Conservation (phyloP, 2,113 vertebrate species). For the Percopsis transmontana region DNA sequence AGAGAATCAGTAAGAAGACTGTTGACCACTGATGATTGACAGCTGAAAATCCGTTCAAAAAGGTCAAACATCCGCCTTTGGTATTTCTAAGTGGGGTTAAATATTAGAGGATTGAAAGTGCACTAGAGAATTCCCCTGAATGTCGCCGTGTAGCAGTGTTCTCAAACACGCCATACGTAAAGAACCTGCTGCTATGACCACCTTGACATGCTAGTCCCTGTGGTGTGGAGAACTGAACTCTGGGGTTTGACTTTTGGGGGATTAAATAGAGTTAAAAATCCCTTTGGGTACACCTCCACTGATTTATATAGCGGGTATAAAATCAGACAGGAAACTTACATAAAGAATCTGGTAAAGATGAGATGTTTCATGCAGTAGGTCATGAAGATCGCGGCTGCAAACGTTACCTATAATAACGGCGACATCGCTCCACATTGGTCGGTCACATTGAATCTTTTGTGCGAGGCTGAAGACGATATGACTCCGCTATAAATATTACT, state of each 20-base stretch:
- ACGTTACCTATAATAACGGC: too few species aligned
- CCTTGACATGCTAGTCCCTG: too few species aligned
- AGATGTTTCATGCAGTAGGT: constrained; percentile 48
- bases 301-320: constrained; percentile 21
- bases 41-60: constrained; percentile 9
- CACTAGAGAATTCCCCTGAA: constrained; percentile 23
- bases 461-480: constrained; percentile 3
- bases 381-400: too few species aligned
- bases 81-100: constrained; percentile 50
- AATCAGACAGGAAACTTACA: constrained; percentile 31
- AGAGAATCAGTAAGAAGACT: too few species aligned
- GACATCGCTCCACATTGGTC: too few species aligned
- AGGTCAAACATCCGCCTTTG: constrained; percentile 61
- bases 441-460: constrained; percentile 32
- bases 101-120: constrained; percentile 60
- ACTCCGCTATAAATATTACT: constrained; percentile 13
- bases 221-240: too few species aligned
- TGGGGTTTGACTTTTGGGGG: too few species aligned
- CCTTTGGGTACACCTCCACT: constrained; percentile 12
- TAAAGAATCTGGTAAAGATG: constrained; percentile 15
- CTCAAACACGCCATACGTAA: too few species aligned
- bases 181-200: too few species aligned
- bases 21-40: neutral
- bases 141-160: constrained; percentile 5
- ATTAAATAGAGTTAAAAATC: too few species aligned